Evolutionary conservation across 1,140 invertebrate genomes (phyloP).

Genomic region (Drosophila erecta): DNA sequence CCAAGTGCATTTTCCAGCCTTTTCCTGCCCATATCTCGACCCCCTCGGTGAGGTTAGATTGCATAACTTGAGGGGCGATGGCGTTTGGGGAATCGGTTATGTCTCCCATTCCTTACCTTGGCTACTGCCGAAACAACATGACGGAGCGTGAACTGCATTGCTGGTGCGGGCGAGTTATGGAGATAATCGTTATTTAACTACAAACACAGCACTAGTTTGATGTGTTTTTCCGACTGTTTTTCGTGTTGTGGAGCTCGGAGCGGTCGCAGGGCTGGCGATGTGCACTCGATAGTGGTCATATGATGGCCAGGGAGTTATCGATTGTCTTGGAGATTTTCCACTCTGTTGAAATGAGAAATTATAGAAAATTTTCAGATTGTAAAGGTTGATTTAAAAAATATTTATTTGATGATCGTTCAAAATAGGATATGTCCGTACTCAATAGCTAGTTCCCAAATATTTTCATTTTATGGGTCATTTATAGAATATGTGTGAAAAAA

Average conservation of each 20-base stretch:
- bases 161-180: constrained; percentile 35
- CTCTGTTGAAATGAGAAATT: background rate
- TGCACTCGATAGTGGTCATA: constrained; percentile 29
- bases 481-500: too few relatives aligned
- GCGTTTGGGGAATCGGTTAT: constrained; percentile 2
- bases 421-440: too few relatives aligned
- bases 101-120: constrained; percentile 61
- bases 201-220: constrained; percentile 51
- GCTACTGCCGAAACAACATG: constrained; percentile 58
- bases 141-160: constrained; percentile 78
- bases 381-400: too few relatives aligned
- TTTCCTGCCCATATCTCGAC: constrained; percentile 47
- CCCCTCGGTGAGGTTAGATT: constrained; percentile 74
- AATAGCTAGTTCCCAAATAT: too few relatives aligned
- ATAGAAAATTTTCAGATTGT: too few relatives aligned
- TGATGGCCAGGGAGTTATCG: constrained; percentile 12
- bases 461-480: too few relatives aligned
- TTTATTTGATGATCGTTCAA: too few relatives aligned
- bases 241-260: constrained; percentile 31
- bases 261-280: constrained; percentile 35
- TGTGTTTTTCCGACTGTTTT: constrained; percentile 50
- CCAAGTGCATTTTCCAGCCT: constrained; percentile 21
- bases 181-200: constrained; percentile 36
- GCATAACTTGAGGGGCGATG: constrained; percentile 66
- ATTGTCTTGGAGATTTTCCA: constrained; percentile 1